Evolutionary conservation across 2,888 invertebrate genomes (phyloP).

Genomic region (Beris morrisii): DNA sequence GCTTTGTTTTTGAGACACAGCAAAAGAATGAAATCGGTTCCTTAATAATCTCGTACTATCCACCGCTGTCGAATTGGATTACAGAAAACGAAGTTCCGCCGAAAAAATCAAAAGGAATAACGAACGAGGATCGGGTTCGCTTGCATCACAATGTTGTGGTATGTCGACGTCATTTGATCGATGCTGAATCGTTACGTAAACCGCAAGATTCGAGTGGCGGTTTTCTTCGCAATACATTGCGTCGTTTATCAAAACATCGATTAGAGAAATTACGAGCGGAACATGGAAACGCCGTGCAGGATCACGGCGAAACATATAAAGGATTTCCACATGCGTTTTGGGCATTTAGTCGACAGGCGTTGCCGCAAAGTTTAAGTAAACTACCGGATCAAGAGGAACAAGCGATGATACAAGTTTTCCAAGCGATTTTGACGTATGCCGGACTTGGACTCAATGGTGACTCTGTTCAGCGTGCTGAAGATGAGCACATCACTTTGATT

Average conservation of each 20-base stretch:
- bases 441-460: slow-evolving; percentile 74
- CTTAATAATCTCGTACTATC: slow-evolving; percentile 88
- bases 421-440: slow-evolving; percentile 85
- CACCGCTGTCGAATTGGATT: slow-evolving; percentile 78
- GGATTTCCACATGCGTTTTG: slow-evolving; percentile 85
- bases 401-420: slow-evolving; percentile 84
- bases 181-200: slow-evolving; percentile 78
- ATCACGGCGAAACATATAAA: slow-evolving; percentile 82
- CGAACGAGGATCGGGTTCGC: slow-evolving; percentile 84
- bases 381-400: slow-evolving; percentile 86
- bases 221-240: slow-evolving; percentile 83
- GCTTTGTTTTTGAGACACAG: slow-evolving; percentile 89
- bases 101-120: slow-evolving; percentile 70
- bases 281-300: slow-evolving; percentile 64
- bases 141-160: slow-evolving; percentile 85
- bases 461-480: slow-evolving; percentile 71
- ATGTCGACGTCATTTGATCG: slow-evolving; percentile 79
- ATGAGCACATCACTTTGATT: slow-evolving; percentile 85
- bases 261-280: slow-evolving; percentile 75
- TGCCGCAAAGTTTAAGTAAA: slow-evolving; percentile 81
- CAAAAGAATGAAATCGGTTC: slow-evolving; percentile 92
- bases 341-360: slow-evolving; percentile 81
- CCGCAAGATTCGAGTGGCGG: slow-evolving; percentile 83
- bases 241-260: slow-evolving; percentile 82
- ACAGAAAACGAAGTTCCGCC: slow-evolving; percentile 71